phyloP scores from a whole-genome alignment of 2,113 vertebrate species.

The Myrmophylax atrothorax region DNA sequence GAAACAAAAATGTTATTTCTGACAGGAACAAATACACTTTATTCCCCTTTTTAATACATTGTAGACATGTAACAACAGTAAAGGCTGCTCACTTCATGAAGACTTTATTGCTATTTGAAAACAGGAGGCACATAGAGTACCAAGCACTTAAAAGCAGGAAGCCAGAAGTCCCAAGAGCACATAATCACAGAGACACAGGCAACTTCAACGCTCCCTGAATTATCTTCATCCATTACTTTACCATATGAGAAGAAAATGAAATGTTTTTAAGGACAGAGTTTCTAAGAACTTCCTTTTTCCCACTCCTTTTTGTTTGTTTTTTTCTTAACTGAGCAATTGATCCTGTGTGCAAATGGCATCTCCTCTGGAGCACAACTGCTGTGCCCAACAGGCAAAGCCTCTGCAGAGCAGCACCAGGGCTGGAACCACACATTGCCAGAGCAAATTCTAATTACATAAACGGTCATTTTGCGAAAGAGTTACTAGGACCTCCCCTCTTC shows the following conservation, averaged over 20 bases:
- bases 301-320: neutral
- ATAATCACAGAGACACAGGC: neutral
- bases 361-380: neutral
- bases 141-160: neutral
- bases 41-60: neutral
- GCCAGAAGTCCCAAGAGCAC: neutral
- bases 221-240: neutral
- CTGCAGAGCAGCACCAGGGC: neutral
- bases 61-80: neutral
- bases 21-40: neutral
- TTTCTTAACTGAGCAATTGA: neutral
- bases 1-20: neutral
- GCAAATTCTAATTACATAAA: neutral
- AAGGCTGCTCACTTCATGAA: neutral
- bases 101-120: neutral
- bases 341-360: neutral
- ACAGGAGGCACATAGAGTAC: neutral
- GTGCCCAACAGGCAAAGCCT: neutral
- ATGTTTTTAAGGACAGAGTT: neutral
- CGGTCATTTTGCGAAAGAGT: neutral
- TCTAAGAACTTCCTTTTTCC: neutral
- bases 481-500: neutral
- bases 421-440: rapidly evolving
- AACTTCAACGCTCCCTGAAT: neutral
- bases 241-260: neutral